Percentiles rank a stretch among this genome's conserved stretches.
Evolutionary conservation across 2,888 invertebrate species (phyloP).

Genomic region (Tenthredo notha): DNA sequence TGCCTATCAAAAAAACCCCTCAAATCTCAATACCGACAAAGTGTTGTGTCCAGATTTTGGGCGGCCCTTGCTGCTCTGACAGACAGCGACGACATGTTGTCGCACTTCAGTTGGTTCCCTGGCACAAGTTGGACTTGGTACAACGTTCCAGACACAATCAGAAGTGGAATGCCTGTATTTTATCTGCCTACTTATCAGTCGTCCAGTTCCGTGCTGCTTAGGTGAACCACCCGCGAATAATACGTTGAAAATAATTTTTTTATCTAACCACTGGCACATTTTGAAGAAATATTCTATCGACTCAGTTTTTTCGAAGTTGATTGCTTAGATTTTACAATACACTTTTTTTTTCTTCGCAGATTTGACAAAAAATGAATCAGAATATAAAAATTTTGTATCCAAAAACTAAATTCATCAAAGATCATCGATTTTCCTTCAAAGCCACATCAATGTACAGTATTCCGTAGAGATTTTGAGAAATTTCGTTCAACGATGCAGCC

Average conservation of each 20-base stretch:
- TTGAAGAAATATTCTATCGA: too few relatives aligned
- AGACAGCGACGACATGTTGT: constrained; percentile 84
- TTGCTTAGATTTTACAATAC: too few relatives aligned
- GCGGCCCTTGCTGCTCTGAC: constrained; percentile 83
- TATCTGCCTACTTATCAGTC: constrained; percentile 79
- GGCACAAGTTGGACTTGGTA: constrained; percentile 81
- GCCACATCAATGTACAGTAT: too few relatives aligned
- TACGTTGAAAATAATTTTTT: not conserved
- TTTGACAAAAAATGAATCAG: too few relatives aligned
- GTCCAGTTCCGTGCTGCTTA: constrained; percentile 71
- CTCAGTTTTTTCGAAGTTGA: too few relatives aligned
- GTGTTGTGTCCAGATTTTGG: constrained; percentile 85
- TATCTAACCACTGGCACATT: not conserved
- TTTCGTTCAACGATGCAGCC: too few relatives aligned
- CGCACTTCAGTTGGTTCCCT: constrained; percentile 86
- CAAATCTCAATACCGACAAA: constrained; percentile 84
- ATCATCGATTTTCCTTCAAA: too few relatives aligned
- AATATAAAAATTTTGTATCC: too few relatives aligned
- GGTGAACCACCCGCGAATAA: constrained; percentile 62
- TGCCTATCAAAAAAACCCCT: constrained; percentile 83
- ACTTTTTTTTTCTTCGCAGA: too few relatives aligned
- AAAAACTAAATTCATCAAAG: too few relatives aligned
- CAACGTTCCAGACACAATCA: constrained; percentile 85
- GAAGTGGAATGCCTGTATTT: constrained; percentile 86
- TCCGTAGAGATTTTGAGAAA: too few relatives aligned